phyloP scores from a whole-genome alignment of 2,888 invertebrate genomes.

The Polyommatus iphigenia region DNA sequence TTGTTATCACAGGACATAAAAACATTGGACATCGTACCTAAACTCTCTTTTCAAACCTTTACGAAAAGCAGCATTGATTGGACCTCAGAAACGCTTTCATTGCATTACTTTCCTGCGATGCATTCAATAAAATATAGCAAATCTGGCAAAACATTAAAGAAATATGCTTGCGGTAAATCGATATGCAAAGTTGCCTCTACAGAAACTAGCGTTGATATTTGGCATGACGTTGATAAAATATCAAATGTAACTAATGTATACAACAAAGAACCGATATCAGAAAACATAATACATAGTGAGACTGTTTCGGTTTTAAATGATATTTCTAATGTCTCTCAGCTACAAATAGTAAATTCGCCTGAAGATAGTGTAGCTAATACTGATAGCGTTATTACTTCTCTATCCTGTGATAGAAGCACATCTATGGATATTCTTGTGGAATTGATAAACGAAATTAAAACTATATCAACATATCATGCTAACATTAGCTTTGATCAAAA shows the following conservation, averaged over 20 bases:
- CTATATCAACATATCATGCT: slow-evolving; percentile 60
- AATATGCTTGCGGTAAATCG: background rate
- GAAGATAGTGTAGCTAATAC: background rate
- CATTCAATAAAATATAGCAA: background rate
- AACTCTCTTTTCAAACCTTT: slow-evolving; percentile 47
- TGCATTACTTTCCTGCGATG: slow-evolving; percentile 44
- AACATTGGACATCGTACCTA: slow-evolving; percentile 44
- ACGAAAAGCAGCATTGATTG: slow-evolving; percentile 52
- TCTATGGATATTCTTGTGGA: slow-evolving; percentile 68
- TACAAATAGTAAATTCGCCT: background rate
- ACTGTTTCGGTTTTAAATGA: background rate
- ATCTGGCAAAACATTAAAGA: background rate
- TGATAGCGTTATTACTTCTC: background rate
- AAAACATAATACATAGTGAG: background rate
- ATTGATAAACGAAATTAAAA: slow-evolving; percentile 69
- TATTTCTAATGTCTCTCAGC: background rate
- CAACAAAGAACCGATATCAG: background rate
- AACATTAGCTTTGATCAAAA: slow-evolving; percentile 45
- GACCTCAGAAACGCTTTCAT: slow-evolving; percentile 53
- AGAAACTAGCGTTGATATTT: background rate
- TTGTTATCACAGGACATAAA: slow-evolving; percentile 48
- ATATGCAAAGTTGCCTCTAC: background rate
- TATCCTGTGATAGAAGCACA: slow-evolving; percentile 53
- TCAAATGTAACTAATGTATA: background rate
- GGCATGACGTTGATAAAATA: background rate